Conservation (phyloP, 2,888 invertebrate genomes). For the Drosophila austrosaltans region DNA sequence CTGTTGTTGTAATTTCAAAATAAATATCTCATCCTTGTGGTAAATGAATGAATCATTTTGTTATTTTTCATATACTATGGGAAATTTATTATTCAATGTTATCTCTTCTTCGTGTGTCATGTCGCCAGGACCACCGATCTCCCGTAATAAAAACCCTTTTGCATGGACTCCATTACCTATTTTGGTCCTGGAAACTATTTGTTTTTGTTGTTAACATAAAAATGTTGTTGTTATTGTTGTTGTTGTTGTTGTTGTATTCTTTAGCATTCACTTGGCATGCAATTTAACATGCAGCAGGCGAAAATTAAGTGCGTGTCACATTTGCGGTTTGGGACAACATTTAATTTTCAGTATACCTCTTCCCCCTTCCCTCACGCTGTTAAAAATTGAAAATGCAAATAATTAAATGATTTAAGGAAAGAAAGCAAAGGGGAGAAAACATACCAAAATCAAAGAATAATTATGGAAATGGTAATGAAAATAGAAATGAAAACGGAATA, state of each 20-base stretch:
- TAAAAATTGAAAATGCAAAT: slow-evolving; percentile 36
- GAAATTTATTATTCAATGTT: too few relatives aligned
- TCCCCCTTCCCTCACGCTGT: slow-evolving; percentile 7
- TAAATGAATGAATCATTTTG: too few relatives aligned
- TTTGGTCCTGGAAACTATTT: slow-evolving; percentile 4
- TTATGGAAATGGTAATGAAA: slow-evolving; percentile 9
- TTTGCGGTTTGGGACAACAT: slow-evolving; percentile 75
- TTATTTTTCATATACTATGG: too few relatives aligned
- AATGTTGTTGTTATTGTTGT: too few relatives aligned
- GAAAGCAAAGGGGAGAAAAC: slow-evolving; percentile 38
- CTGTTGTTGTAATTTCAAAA: too few relatives aligned
- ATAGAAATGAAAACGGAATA: slow-evolving; percentile 26
- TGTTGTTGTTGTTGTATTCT: slow-evolving; percentile 23
- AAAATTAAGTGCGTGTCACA: slow-evolving; percentile 77
- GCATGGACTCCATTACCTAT: neutral
- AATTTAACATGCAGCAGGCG: slow-evolving; percentile 68
- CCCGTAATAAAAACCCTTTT: neutral
- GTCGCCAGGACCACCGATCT: slow-evolving; percentile 1
- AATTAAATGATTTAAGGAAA: slow-evolving; percentile 74
- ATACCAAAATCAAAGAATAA: neutral
- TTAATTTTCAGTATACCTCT: slow-evolving; percentile 68
- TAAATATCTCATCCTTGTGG: too few relatives aligned
- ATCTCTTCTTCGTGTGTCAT: neutral
- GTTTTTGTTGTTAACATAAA: neutral
- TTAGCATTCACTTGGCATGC: slow-evolving; percentile 56